Conservation (phyloP, 2,888 invertebrate genomes). For the Dasysyrphus albostriatus region DNA sequence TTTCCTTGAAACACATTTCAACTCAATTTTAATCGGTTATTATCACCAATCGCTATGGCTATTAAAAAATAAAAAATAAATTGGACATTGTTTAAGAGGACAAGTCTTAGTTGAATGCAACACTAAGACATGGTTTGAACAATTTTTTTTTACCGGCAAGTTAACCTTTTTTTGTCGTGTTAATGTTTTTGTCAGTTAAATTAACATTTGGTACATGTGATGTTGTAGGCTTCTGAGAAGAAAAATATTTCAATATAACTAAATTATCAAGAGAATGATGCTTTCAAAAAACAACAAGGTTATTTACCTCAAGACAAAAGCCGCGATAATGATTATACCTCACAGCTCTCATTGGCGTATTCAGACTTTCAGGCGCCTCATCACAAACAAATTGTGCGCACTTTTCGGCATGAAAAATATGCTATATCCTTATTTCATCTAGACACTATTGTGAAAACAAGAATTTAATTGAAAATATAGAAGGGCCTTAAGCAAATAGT, state of each 20-base stretch:
- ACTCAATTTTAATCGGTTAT: constrained; percentile 12
- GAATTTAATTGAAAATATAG: too few species aligned
- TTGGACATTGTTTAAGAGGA: background rate
- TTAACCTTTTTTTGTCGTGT: background rate
- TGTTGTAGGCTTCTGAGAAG: background rate
- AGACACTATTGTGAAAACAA: too few species aligned
- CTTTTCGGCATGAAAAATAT: too few species aligned
- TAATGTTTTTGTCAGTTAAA: background rate
- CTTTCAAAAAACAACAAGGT: constrained; percentile 28
- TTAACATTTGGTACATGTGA: background rate
- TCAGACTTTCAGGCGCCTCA: background rate
- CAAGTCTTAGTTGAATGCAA: background rate
- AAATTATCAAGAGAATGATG: constrained; percentile 27
- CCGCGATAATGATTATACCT: constrained; percentile 13
- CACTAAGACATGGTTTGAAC: background rate
- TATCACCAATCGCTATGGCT: background rate
- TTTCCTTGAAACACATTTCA: constrained; percentile 27
- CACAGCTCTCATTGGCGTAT: background rate
- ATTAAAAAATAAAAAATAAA: too few species aligned
- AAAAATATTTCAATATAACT: background rate
- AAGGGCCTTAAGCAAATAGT: too few species aligned
- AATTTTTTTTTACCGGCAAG: background rate
- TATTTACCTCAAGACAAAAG: constrained; percentile 15
- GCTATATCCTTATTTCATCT: too few species aligned
- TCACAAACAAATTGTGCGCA: too few species aligned